phyloP scores from a whole-genome alignment of 2,797 vertebrate genomes.

The Sebastiscus albofasciatus region DNA sequence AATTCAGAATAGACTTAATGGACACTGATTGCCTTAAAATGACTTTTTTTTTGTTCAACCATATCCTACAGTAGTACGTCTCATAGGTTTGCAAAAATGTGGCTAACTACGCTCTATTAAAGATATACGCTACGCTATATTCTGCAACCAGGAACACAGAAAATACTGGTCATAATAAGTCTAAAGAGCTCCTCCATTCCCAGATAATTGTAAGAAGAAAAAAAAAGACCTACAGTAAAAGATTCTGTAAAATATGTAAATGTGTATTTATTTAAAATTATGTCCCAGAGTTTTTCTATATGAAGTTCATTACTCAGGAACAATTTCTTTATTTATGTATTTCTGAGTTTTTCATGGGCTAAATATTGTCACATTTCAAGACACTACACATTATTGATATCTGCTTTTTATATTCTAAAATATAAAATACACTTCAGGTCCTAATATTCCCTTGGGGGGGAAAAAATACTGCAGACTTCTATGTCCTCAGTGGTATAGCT shows the following conservation, averaged over 20 bases:
- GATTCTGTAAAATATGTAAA: background rate
- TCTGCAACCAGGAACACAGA: background rate
- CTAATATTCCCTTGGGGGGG: background rate
- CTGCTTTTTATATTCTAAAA: background rate
- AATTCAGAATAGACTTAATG: background rate
- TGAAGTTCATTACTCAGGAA: background rate
- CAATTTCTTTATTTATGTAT: background rate
- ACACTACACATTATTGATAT: background rate
- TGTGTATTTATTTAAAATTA: background rate
- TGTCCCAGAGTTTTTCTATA: background rate
- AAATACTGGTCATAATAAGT: background rate
- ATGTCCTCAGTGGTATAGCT: background rate
- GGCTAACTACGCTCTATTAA: too few species aligned
- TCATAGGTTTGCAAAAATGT: background rate
- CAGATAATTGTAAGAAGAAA: background rate
- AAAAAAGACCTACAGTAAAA: background rate
- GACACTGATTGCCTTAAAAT: background rate
- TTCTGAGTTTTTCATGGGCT: background rate
- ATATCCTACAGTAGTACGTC: background rate
- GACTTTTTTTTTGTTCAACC: background rate
- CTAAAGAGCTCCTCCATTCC: background rate
- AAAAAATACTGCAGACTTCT: background rate
- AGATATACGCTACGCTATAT: too few species aligned
- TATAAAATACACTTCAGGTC: background rate
- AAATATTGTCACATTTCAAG: background rate